These are phyloP conservation scores for Drosophila burlai DNA, from an alignment of 1,140 invertebrate species.

Conservation along the genomic window DNA sequence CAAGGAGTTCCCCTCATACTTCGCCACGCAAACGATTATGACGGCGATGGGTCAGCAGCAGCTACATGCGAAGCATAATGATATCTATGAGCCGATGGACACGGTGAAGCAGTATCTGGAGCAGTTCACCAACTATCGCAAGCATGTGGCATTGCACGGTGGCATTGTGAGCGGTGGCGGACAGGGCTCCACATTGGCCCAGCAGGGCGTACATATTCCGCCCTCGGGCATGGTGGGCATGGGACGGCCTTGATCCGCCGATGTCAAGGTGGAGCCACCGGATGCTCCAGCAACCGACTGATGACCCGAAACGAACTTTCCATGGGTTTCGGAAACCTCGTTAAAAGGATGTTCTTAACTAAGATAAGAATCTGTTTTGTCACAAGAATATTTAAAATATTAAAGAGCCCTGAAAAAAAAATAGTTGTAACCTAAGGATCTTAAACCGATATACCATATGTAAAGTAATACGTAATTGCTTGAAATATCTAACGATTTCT, in stretches of 20 bases:
- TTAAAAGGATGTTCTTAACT: neutral
- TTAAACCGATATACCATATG: constrained; percentile 1
- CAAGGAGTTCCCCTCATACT: constrained; percentile 87
- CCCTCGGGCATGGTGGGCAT: constrained; percentile 41
- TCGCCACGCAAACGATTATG: constrained; percentile 86
- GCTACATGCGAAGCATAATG: constrained; percentile 88
- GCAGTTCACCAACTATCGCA: constrained; percentile 95
- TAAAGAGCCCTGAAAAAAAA: neutral
- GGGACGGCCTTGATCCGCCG: constrained; percentile 64
- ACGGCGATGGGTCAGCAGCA: constrained; percentile 82
- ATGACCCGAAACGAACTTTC: neutral
- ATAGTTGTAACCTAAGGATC: neutral
- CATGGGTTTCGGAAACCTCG: neutral
- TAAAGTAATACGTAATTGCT: constrained; percentile 16
- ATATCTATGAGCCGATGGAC: constrained; percentile 95
- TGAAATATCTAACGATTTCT: neutral
- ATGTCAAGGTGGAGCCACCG: constrained; percentile 72
- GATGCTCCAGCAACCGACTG: constrained; percentile 42
- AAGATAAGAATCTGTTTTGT: neutral
- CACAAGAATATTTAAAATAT: neutral
- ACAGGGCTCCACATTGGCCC: constrained; percentile 7
- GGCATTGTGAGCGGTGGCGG: constrained; percentile 18
- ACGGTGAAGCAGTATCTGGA: constrained; percentile 98
- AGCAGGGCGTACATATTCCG: constrained; percentile 37
- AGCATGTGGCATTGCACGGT: constrained; percentile 85